These are phyloP conservation scores for Synergus gifuensis DNA, from an alignment of 2,888 invertebrate species.

Conservation along the genomic window DNA sequence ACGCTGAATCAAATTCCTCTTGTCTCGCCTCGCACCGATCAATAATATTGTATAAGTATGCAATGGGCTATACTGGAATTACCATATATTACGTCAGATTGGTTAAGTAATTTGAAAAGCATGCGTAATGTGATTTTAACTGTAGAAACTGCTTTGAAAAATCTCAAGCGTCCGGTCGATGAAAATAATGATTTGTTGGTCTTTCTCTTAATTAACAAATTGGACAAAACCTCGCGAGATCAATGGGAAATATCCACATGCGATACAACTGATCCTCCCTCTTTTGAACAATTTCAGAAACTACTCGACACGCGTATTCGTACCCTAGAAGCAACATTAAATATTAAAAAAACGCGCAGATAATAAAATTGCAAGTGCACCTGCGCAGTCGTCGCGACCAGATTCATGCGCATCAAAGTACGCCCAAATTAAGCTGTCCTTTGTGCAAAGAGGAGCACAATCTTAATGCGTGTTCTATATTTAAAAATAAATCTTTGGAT, in stretches of 20 bases:
- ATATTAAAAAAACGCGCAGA: neutral
- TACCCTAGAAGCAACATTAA: neutral
- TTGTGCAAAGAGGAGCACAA: no score
- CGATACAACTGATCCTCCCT: neutral
- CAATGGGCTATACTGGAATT: no score
- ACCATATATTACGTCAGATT: neutral
- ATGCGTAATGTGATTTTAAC: neutral
- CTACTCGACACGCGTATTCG: neutral
- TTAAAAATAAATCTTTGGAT: no score
- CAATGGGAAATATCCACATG: neutral
- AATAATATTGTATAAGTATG: no score
- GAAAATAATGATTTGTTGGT: neutral
- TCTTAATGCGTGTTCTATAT: no score
- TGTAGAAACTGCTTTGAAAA: neutral
- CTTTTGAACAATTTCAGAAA: slow-evolving; percentile 9
- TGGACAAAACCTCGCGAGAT: slow-evolving; percentile 16
- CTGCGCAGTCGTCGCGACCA: neutral
- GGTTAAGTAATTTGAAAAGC: neutral
- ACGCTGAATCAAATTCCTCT: no score
- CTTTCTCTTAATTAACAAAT: slow-evolving; percentile 2
- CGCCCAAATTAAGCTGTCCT: no score
- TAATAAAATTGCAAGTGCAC: neutral
- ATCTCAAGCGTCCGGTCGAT: neutral
- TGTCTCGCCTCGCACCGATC: no score
- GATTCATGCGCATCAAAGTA: neutral